Evolutionary conservation across 2,113 vertebrate genomes (phyloP), one percentile per base, ranked within the genome.

Genomic region (Macrotis lagotis): DNA sequence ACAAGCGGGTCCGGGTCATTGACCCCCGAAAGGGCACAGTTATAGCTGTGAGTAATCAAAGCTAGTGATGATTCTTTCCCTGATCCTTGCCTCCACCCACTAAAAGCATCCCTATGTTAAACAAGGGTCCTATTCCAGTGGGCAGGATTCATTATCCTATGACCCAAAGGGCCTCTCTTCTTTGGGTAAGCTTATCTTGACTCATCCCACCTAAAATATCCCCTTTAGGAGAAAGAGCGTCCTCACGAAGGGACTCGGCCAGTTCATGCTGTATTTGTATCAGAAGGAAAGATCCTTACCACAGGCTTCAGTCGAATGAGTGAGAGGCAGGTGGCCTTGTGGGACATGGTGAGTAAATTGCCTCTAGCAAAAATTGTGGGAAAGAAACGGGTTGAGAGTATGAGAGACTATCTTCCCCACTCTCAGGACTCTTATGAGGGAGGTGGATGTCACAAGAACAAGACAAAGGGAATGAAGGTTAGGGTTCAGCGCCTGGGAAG

Each of bases 251-350:
- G 99, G 48, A 99, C 98, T 90, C 98, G 99, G 95, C 99, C 99
- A 0, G 97, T 99, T 91, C 98, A 98, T 0, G 99, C 98, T 0
- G 98, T 99, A 95, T 99, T 99, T 5, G 98, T 99, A 59, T 98
- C 99, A 0, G 98, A 99, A 0, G 99, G 98, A 0, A 99, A 99
- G 97, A 99, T 99, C 96, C 98, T 99, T 93, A 99, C 98, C 51
- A 99, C 99, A 0, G 99, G 99, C 12, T 99, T 99, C 98, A 99
- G 99, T 95, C 99, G 99, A 59, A 99, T 99, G 99, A 99, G 99
- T 1, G 99, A 99, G 97, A 98, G 99, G 51, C 99, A 99, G 98
- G 99, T 99, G 99, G 99, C 99, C 47, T 98, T 99, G 96, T 99
- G 99, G 99, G 99, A 99, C 97, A 98, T 96, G 51, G 99, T 99